Percentiles rank a stretch among this genome's conserved stretches.
These are phyloP conservation scores for Xiphorhynchus elegans DNA, from an alignment of 2,113 vertebrate genomes.

Conservation along the genomic window DNA sequence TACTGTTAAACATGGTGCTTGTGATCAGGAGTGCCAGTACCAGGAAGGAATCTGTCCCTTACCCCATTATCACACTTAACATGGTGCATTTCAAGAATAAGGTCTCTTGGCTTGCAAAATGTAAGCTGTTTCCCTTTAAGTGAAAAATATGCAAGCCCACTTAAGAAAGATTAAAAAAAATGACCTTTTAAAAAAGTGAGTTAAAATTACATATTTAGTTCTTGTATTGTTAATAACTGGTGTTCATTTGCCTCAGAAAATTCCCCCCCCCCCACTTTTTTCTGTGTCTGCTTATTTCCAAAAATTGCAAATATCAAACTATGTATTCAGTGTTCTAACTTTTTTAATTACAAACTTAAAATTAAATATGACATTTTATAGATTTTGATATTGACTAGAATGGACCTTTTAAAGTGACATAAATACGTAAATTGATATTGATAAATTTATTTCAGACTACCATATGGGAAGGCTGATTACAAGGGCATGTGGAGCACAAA, in stretches of 20 bases:
- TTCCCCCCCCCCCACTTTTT: background rate
- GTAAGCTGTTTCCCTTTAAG: background rate
- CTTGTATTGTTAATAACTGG: conserved; percentile 22
- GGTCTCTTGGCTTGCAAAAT: background rate
- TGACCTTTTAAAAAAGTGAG: conserved; percentile 30
- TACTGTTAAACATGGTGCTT: background rate
- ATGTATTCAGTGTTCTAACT: background rate
- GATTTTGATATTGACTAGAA: conserved; percentile 44
- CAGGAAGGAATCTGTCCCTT: background rate
- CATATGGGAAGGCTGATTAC: conserved; percentile 64
- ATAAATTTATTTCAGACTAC: conserved; percentile 62
- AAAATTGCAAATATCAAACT: conserved; percentile 47
- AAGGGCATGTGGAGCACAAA: conserved; percentile 65
- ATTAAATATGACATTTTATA: conserved; percentile 51
- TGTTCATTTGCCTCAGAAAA: background rate
- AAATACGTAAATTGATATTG: conserved; percentile 42
- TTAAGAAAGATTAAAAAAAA: conserved; percentile 31
- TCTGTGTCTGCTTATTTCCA: background rate
- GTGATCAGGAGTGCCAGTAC: background rate
- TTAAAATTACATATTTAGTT: background rate
- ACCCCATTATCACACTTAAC: background rate
- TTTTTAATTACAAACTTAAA: conserved; percentile 32
- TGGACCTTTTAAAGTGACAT: conserved; percentile 52
- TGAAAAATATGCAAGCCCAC: background rate
- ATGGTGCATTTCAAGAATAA: background rate